Evolutionary conservation across 2,797 vertebrate genomes (phyloP), one percentile per base, ranked within the genome.

Genomic region (Schizopygopsis malacanthus): DNA sequence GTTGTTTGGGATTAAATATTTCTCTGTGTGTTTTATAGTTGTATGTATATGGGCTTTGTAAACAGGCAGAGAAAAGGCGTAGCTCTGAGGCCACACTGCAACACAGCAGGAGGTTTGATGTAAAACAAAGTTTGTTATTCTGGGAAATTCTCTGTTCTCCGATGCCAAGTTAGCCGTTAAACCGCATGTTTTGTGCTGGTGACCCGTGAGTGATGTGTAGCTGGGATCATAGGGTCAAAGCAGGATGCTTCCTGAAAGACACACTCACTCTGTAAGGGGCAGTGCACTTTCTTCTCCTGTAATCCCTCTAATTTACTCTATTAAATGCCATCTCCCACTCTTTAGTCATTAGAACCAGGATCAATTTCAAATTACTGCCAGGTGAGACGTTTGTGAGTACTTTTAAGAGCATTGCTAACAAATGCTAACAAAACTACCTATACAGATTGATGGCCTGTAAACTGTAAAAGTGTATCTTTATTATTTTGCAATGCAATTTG

Each of bases 281-380:
- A 87, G 89, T 92, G 90, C 88, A 93, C 90, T 91, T 91, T 93
- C 89, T 87, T 91, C 90, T 92, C 78, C 47, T 92, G 88, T 93
- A 93, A 94, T 92, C 90, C 90, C 89, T 90, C 88, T 92, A 92
- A 91, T 95, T 94, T 92, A 90, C 89, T 93, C 90, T 92, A 93
- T 93, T 94, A 92, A 92, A 91, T 89, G 90, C 84, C 89, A 93
- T 92, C 89, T 89, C 90, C 89, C 89, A 83, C 90, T 91, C 87
- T 43, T 85, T 90, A 92, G 90, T 92, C 90, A 93, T 93, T 91
- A 90, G 88, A 89, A 85, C 65, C 89, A 86, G 82, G 89, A 82
- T 91, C 86, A 87, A 89, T 92, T 78, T 43, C 81, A 92, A 94
- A 94, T 94, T 16, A 87, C 91, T 94, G 80, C 92, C 92, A 91